These are phyloP conservation scores for Agapostemon virescens DNA, from an alignment of 2,888 invertebrate species.

Conservation along the genomic window DNA sequence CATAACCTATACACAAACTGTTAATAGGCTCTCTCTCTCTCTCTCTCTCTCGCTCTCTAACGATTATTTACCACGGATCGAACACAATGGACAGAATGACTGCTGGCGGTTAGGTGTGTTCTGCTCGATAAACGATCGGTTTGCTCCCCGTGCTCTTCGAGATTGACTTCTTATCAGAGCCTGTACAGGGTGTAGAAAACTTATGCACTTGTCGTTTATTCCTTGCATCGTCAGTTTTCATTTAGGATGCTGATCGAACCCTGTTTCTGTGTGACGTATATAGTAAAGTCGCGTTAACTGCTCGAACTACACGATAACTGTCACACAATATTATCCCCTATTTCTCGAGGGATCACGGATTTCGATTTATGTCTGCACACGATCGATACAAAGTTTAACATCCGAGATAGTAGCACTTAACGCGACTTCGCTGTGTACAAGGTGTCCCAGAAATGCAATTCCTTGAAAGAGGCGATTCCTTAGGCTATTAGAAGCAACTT, in stretches of 20 bases:
- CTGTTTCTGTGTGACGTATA: too few species aligned
- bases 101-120: constrained; percentile 3
- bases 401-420: too few species aligned
- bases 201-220: neutral
- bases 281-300: too few species aligned
- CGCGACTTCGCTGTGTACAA: too few species aligned
- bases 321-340: too few species aligned
- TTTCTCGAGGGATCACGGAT: too few species aligned
- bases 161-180: neutral
- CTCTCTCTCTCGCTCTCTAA: constrained; percentile 24
- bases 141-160: neutral
- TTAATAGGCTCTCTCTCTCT: neutral
- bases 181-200: neutral
- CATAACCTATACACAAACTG: constrained; percentile 6
- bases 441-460: too few species aligned
- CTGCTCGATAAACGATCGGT: constrained; percentile 34
- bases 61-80: constrained; percentile 21
- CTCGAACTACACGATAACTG: too few species aligned
- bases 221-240: neutral
- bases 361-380: too few species aligned
- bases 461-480: too few species aligned
- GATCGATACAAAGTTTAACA: too few species aligned
- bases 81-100: constrained; percentile 35
- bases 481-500: too few species aligned
- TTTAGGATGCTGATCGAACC: neutral